These are phyloP conservation scores for Chionoecetes opilio DNA, from an alignment of 1,140 invertebrate genomes.

Conservation along the genomic window DNA sequence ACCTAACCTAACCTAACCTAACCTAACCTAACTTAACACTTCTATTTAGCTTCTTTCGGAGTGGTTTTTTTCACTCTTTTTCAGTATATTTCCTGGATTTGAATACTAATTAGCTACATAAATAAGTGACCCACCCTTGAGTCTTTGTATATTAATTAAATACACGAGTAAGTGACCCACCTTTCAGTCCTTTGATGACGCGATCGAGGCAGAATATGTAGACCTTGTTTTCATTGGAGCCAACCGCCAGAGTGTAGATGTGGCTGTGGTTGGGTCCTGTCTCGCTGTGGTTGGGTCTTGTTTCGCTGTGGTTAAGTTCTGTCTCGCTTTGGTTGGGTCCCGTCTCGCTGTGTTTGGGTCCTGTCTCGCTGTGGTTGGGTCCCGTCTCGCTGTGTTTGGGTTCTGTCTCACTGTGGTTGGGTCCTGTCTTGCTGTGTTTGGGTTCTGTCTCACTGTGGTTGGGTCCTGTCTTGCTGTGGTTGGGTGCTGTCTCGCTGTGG, in stretches of 20 bases:
- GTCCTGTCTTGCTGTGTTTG: neutral
- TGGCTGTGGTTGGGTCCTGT: neutral
- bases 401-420: neutral
- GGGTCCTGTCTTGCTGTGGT: neutral
- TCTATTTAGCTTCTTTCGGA: no score
- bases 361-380: neutral
- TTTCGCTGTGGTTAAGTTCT: neutral
- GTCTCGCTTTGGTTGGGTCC: neutral
- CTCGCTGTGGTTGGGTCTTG: neutral
- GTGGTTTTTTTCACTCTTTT: no score
- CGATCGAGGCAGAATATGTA: constrained; percentile 65
- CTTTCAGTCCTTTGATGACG: neutral
- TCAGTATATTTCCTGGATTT: no score
- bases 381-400: neutral
- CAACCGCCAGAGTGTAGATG: constrained; percentile 73
- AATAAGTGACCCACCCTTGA: no score
- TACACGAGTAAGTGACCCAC: neutral
- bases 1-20: no score
- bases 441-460: neutral
- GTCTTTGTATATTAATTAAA: neutral
- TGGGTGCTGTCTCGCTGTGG: neutral
- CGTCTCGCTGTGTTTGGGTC: neutral
- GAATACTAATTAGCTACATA: no score
- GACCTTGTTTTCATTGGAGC: constrained; percentile 75
- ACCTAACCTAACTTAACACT: no score